phyloP scores from a whole-genome alignment of 2,888 invertebrate genomes.

The Tachystola acroxantha region DNA sequence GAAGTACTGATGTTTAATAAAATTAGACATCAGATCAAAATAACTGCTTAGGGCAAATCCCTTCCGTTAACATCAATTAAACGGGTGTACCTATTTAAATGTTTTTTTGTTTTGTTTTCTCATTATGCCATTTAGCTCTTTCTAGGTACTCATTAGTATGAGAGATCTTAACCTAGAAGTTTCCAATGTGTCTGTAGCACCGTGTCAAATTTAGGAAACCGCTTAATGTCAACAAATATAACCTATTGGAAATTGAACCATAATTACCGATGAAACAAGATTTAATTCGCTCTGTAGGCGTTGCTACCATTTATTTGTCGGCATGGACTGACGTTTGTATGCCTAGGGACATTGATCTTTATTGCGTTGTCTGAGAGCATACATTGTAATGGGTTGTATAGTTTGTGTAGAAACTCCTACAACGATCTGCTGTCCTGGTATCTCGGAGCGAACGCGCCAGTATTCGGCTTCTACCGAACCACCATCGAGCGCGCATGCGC shows the following conservation, averaged over 20 bases:
- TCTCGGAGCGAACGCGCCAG: slow-evolving; percentile 73
- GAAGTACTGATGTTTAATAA: too few species aligned
- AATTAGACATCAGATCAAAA: too few species aligned
- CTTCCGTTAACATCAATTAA: too few species aligned
- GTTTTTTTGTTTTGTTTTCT: too few species aligned
- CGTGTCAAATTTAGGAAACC: slow-evolving; percentile 66
- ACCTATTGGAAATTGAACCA: slow-evolving; percentile 18
- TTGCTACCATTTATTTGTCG: slow-evolving; percentile 53
- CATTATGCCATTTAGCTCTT: too few species aligned
- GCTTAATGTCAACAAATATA: slow-evolving; percentile 40
- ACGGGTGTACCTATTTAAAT: too few species aligned
- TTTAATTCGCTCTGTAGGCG: slow-evolving; percentile 27
- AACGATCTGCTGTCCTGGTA: slow-evolving; percentile 71
- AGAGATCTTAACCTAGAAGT: slow-evolving; percentile 21
- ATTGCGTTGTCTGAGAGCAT: slow-evolving; percentile 15
- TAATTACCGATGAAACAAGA: slow-evolving; percentile 23
- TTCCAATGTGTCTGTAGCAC: slow-evolving; percentile 45
- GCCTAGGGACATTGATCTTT: slow-evolving; percentile 26
- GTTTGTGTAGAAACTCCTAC: slow-evolving; percentile 59
- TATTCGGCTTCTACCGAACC: slow-evolving; percentile 69
- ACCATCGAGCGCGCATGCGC: slow-evolving; percentile 69
- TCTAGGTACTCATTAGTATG: slow-evolving; percentile 9
- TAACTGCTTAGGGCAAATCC: too few species aligned
- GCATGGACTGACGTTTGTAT: slow-evolving; percentile 40
- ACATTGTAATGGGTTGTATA: slow-evolving; percentile 19